These are phyloP conservation scores for Melanotaenia duboulayi DNA, from an alignment of 2,113 vertebrate genomes.

Conservation along the genomic window DNA sequence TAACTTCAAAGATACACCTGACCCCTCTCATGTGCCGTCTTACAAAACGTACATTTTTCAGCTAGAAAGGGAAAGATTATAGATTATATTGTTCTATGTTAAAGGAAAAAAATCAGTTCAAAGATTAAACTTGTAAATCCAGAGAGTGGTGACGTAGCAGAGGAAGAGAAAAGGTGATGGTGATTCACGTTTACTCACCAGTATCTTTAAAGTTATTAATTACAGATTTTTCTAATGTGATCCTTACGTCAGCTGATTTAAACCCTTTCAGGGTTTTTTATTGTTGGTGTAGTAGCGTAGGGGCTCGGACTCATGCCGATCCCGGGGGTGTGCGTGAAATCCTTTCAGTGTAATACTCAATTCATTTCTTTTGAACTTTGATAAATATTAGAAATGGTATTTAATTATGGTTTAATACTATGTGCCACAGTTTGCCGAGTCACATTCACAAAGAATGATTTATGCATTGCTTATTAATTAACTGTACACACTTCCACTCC, in stretches of 20 bases:
- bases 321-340: no score
- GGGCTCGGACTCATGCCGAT: no score
- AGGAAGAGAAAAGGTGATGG: no score
- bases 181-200: no score
- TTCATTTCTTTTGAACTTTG: neutral
- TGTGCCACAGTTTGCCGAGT: neutral
- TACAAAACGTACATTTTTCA: no score
- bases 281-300: no score
- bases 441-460: constrained; percentile 14
- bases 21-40: no score
- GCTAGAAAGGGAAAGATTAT: neutral
- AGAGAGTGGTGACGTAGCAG: no score
- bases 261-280: no score
- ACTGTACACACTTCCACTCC: constrained; percentile 1
- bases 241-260: no score
- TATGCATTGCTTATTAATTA: constrained; percentile 34
- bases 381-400: neutral
- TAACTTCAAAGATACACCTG: neutral
- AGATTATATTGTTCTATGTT: neutral
- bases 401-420: neutral
- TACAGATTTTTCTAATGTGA: no score
- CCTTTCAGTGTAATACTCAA: no score
- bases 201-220: neutral
- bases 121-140: neutral
- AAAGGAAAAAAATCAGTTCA: neutral